Evolutionary conservation across 2,797 vertebrate species (phyloP).

Genomic region (Ptychadena robeensis): DNA sequence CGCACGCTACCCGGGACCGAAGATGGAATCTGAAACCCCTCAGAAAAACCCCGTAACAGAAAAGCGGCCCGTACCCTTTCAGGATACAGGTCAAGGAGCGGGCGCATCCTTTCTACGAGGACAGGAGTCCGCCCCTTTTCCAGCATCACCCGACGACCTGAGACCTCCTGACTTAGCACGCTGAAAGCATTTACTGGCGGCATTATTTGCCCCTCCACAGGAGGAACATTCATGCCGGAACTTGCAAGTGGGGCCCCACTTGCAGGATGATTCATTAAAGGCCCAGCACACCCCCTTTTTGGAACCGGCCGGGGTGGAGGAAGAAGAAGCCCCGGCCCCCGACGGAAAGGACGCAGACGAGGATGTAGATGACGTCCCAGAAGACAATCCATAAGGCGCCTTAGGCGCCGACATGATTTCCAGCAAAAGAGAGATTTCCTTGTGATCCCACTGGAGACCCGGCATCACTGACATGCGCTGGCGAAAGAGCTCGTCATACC

Average conservation of each 20-base stretch:
- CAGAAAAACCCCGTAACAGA: neutral
- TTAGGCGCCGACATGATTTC: no score
- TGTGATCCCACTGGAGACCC: neutral
- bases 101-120: neutral
- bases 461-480: neutral
- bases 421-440: neutral
- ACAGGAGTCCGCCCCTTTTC: no score
- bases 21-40: neutral
- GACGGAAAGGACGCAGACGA: neutral
- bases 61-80: neutral
- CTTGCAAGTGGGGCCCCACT: neutral
- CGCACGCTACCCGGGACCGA: rapidly evolving
- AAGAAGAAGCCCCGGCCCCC: neutral
- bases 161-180: no score
- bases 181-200: neutral
- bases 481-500: neutral
- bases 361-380: no score
- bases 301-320: neutral
- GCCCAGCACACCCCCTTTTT: no score
- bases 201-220: neutral
- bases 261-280: neutral
- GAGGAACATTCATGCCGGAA: neutral
- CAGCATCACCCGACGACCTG: neutral
- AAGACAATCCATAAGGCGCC: no score
- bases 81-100: neutral